Evolutionary conservation across 2,888 invertebrate species (phyloP).

Genomic region (Taphrorychus bicolor): DNA sequence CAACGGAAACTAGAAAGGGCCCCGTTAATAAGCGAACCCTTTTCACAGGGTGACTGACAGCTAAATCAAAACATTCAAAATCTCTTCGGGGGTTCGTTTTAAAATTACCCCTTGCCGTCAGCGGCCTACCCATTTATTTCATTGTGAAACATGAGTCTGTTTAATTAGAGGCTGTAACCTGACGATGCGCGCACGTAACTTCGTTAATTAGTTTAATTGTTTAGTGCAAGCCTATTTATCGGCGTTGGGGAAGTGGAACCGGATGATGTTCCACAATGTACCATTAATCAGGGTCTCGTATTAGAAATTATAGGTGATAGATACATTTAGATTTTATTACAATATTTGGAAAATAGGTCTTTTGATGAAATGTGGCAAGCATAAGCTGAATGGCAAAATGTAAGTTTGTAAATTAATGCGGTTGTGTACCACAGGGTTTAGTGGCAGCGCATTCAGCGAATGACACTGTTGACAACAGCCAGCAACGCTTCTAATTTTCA

Average conservation of each 20-base stretch:
- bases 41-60: conserved; percentile 15
- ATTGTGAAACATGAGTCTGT: conserved; percentile 20
- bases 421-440: neutral
- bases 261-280: neutral
- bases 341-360: too few species aligned
- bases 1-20: conserved; percentile 3
- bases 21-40: conserved; percentile 20
- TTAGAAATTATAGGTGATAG: too few species aligned
- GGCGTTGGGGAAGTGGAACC: neutral
- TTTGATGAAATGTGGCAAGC: too few species aligned
- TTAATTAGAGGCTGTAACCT: conserved; percentile 19
- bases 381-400: neutral
- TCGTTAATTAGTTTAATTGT: conserved; percentile 12
- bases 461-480: conserved; percentile 4
- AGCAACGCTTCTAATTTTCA: conserved; percentile 25
- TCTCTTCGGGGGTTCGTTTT: conserved; percentile 12
- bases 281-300: conserved; percentile 3
- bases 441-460: neutral
- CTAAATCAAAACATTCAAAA: conserved; percentile 18
- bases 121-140: conserved; percentile 8
- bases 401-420: conserved; percentile 2
- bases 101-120: conserved; percentile 4
- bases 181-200: conserved; percentile 16
- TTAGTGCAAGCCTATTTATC: conserved; percentile 4
- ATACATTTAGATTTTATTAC: too few species aligned